phyloP scores from a whole-genome alignment of 2,113 vertebrate genomes.

The Nibea coibor region DNA sequence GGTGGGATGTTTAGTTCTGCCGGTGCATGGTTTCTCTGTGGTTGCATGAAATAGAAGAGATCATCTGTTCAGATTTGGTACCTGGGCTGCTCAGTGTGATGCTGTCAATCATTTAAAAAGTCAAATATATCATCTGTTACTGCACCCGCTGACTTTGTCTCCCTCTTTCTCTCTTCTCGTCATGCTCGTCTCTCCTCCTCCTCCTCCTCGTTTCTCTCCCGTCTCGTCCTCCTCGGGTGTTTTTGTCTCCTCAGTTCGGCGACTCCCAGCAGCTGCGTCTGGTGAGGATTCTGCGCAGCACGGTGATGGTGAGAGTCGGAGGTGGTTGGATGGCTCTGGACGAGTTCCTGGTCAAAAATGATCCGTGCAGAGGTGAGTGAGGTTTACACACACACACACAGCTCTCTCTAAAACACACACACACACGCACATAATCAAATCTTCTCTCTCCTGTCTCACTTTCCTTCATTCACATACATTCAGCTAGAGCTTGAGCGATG shows the following conservation, averaged over 20 bases:
- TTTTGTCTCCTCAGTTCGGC: slow-evolving; percentile 86
- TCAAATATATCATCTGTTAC: background rate
- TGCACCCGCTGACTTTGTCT: background rate
- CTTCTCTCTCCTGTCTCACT: slow-evolving; percentile 11
- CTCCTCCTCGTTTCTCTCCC: background rate
- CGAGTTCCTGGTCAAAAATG: slow-evolving; percentile 98
- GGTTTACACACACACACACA: background rate
- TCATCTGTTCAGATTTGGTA: slow-evolving; percentile 26
- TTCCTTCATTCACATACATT: background rate
- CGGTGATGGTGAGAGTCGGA: slow-evolving; percentile 97
- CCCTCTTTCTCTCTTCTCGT: background rate
- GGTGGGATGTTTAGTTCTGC: slow-evolving; percentile 20
- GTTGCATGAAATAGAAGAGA: slow-evolving; percentile 74
- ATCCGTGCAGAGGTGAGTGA: slow-evolving; percentile 96
- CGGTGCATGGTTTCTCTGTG: slow-evolving; percentile 59
- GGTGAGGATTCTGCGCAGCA: slow-evolving; percentile 97
- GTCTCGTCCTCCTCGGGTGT: background rate
- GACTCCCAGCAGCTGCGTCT: slow-evolving; percentile 99
- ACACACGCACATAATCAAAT: background rate
- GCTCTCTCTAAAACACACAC: background rate
- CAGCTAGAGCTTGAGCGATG: background rate
- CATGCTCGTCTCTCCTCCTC: background rate
- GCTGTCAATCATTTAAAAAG: slow-evolving; percentile 27
- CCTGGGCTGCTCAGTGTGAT: slow-evolving; percentile 39
- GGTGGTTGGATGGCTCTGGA: slow-evolving; percentile 99